phyloP scores from a whole-genome alignment of 2,113 vertebrate genomes.

The Petrocephalus zakoni region DNA sequence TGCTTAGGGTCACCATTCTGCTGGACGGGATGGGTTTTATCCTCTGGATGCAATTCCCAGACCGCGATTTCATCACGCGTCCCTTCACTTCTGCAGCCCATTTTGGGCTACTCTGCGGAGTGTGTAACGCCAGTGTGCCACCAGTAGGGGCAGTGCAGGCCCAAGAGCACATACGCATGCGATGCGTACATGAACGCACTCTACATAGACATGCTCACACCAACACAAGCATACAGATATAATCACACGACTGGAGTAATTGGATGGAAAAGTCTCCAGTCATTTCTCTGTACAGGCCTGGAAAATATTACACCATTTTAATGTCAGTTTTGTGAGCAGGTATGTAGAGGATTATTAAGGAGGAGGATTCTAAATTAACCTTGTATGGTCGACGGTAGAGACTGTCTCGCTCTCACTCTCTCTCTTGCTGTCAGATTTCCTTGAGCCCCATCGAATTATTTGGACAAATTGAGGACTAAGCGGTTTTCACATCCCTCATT shows the following conservation, averaged over 20 bases:
- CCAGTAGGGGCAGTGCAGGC: neutral
- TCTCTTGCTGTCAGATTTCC: neutral
- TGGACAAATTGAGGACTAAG: constrained; percentile 10
- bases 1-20: neutral
- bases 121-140: neutral
- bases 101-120: neutral
- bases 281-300: neutral
- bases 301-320: neutral
- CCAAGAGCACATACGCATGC: neutral
- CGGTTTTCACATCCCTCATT: constrained; percentile 4
- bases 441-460: constrained; percentile 6
- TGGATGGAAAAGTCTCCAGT: neutral
- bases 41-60: neutral
- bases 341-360: neutral
- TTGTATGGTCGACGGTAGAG: neutral
- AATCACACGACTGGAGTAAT: neutral
- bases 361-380: neutral
- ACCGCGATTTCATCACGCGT: neutral
- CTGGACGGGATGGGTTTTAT: neutral
- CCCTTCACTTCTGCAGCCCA: neutral
- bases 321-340: neutral
- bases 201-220: neutral
- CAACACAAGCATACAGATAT: neutral
- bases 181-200: neutral
- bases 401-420: neutral